phyloP scores from a whole-genome alignment of 2,888 invertebrate genomes.

The Limnephilus lunatus region DNA sequence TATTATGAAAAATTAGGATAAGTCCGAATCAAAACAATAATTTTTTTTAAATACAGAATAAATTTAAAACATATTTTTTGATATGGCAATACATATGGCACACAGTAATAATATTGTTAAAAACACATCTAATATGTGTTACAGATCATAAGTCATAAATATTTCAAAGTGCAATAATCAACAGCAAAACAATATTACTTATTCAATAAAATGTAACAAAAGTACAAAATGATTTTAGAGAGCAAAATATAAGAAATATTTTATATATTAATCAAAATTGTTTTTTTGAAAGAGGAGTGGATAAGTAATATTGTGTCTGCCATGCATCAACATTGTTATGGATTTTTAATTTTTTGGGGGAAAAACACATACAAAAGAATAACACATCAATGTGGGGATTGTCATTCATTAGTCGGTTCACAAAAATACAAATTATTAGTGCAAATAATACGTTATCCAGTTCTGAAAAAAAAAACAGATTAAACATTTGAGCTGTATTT shows the following conservation, averaged over 20 bases:
- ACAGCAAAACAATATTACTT: slow-evolving; percentile 43
- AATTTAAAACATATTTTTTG: not conserved
- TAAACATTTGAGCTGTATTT: slow-evolving; percentile 18
- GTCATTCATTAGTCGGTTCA: not conserved
- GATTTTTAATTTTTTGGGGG: slow-evolving; percentile 10
- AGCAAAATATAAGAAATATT: not conserved
- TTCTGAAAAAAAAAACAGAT: slow-evolving; percentile 22
- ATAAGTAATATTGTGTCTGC: slow-evolving; percentile 31
- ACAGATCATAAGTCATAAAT: slow-evolving; percentile 3
- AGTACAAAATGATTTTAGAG: not conserved
- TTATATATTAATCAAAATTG: not conserved
- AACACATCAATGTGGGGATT: not conserved
- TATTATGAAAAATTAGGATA: not conserved
- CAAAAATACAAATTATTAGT: not conserved
- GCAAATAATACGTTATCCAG: not conserved
- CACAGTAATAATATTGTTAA: slow-evolving; percentile 31
- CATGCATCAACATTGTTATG: slow-evolving; percentile 28
- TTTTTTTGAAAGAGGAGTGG: not conserved
- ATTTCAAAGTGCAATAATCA: slow-evolving; percentile 45
- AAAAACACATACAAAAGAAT: not conserved
- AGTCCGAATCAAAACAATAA: not conserved
- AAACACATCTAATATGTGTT: slow-evolving; percentile 26
- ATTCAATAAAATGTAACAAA: slow-evolving; percentile 1
- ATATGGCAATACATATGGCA: slow-evolving; percentile 22
- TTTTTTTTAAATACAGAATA: not conserved